Evolutionary conservation across 2,888 invertebrate genomes (phyloP), one percentile per base, ranked within the genome.

Genomic region (Troides aeacus): DNA sequence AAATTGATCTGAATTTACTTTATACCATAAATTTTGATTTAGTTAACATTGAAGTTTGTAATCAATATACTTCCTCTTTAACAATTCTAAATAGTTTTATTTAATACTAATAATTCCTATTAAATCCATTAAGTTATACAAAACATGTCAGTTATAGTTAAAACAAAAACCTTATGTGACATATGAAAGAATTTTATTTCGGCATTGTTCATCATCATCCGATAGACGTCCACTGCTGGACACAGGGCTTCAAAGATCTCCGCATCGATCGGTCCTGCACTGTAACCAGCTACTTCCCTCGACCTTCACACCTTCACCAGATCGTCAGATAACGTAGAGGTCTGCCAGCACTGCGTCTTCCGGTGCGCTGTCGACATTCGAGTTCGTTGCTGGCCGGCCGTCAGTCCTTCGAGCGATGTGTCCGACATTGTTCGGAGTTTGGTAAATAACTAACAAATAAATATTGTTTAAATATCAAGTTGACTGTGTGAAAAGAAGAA

Each of bases 21-120:
- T 39, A 69, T 56, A 50, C 50, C 30, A 30, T n/a, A 30, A 53
- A 30, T 58, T 58, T 17, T 79, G 77, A 80, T 81, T 80, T 80
- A 79, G 76, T 75, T 79, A 80, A 76, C 78, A 83, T 85, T 84
- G 82, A 84, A 82, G 78, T 76, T 77, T 76, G 74, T 77, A 83
- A 81, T 84, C 82, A 87, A 87, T 88, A 89, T 84, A 89, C 82
- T 82, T 84, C 42, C 46, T 85, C 79, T 74, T 83, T 86, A 88
- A 89, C 88, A 86, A 83, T 84, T 77, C 66, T n/a, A 62, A 39
- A 2, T 57, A 50, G 57, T 63, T 74, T 76, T 72, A 81, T 78
- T 79, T 77, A 18, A 17, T 53, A 36, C 5, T 3, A 39, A 39
- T 39, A 39, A 39, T 10, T 39, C 5, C 7, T 39, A 39, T 39